phyloP scores from a whole-genome alignment of 2,797 vertebrate genomes.

The Thamnophis elegans region DNA sequence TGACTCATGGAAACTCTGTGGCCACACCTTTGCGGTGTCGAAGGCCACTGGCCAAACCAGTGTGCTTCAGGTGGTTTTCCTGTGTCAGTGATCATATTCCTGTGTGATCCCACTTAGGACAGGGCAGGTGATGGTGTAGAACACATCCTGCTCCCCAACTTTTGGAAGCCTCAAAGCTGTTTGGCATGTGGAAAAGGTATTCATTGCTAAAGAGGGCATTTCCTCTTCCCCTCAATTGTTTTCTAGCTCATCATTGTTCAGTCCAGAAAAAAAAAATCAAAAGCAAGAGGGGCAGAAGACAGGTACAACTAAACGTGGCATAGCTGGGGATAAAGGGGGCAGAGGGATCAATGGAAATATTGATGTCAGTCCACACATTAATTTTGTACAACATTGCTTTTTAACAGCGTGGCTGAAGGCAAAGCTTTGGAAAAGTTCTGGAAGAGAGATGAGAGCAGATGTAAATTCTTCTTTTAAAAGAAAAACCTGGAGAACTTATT shows the following conservation, averaged over 20 bases:
- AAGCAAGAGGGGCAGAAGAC: not conserved
- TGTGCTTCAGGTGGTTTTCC: not conserved
- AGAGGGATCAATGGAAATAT: not conserved
- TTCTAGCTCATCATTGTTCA: not conserved
- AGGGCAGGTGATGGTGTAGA: not conserved
- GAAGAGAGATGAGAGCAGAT: not conserved
- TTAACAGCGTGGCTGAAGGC: too few species aligned
- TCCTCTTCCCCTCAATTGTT: conserved; percentile 11
- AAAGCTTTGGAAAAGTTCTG: not conserved
- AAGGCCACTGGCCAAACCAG: not conserved
- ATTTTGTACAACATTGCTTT: not conserved
- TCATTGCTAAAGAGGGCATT: not conserved
- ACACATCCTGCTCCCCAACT: not conserved
- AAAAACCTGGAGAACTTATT: not conserved
- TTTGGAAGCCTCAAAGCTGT: not conserved
- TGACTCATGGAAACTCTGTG: not conserved
- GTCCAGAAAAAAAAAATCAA: too few species aligned
- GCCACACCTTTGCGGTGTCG: not conserved
- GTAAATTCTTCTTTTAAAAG: not conserved
- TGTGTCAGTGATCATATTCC: not conserved
- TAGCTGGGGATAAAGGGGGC: not conserved
- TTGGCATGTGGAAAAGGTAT: not conserved
- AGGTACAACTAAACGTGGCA: not conserved
- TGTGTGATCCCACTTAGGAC: not conserved
- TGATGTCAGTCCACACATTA: not conserved